Conservation (phyloP, 2,113 vertebrate species). For the Spea multiplicata region DNA sequence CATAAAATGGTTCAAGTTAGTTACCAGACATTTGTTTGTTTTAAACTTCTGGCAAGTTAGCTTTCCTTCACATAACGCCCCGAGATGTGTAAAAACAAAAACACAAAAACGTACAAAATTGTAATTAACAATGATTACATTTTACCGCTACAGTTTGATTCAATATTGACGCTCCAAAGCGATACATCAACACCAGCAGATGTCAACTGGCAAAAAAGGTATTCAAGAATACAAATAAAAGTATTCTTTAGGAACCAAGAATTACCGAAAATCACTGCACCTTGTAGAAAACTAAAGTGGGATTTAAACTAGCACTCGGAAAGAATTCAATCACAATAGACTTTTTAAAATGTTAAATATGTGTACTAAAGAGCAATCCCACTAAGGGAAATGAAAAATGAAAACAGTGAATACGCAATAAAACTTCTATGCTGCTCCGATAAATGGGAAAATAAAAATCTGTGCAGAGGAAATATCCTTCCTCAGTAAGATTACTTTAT, state of each 20-base stretch:
- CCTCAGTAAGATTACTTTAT: slow-evolving; percentile 38
- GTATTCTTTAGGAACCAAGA: not conserved
- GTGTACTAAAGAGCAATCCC: slow-evolving; percentile 46
- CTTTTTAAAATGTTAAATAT: slow-evolving; percentile 43
- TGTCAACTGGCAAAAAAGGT: not conserved
- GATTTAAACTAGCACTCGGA: slow-evolving; percentile 28
- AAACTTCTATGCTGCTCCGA: slow-evolving; percentile 35
- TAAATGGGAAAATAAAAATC: slow-evolving; percentile 46
- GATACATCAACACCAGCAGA: not conserved
- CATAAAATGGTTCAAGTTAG: too few species aligned
- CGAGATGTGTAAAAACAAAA: too few species aligned
- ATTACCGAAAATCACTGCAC: not conserved
- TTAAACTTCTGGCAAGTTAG: too few species aligned
- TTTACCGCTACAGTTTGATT: too few species aligned
- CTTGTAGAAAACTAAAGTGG: slow-evolving; percentile 4
- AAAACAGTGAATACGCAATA: slow-evolving; percentile 47
- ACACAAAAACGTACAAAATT: too few species aligned
- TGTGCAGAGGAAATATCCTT: slow-evolving; percentile 25
- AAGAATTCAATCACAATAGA: slow-evolving; percentile 38
- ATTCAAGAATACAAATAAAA: not conserved
- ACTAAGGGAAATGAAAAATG: slow-evolving; percentile 40
- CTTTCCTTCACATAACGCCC: too few species aligned
- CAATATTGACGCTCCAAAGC: too few species aligned
- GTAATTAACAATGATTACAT: too few species aligned
- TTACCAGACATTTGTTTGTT: too few species aligned